These are phyloP conservation scores for Pseudopipra pipra DNA, from an alignment of 2,113 vertebrate species.

Conservation along the genomic window DNA sequence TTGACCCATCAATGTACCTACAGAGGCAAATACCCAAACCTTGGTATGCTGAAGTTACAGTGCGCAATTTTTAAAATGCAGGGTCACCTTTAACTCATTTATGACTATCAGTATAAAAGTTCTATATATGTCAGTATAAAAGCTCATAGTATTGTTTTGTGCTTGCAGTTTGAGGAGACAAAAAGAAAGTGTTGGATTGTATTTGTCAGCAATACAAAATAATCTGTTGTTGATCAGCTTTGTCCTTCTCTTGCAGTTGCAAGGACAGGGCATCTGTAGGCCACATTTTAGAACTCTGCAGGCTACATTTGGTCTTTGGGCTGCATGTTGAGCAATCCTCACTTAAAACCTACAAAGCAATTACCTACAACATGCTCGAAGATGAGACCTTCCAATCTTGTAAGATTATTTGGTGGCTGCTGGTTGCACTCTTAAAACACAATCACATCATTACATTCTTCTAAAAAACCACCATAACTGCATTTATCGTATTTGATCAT, in stretches of 20 bases:
- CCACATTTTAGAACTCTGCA: slow-evolving; percentile 63
- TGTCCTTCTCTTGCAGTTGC: slow-evolving; percentile 61
- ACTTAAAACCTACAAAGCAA: slow-evolving; percentile 68
- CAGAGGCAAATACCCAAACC: neutral
- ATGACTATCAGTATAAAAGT: neutral
- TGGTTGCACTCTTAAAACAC: slow-evolving; percentile 50
- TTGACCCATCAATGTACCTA: neutral
- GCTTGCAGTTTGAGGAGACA: neutral
- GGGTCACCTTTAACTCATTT: neutral
- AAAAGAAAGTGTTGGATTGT: slow-evolving; percentile 22
- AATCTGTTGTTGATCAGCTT: slow-evolving; percentile 45
- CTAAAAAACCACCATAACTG: slow-evolving; percentile 35
- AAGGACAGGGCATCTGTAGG: slow-evolving; percentile 66
- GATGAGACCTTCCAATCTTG: slow-evolving; percentile 67
- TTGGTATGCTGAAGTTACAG: neutral
- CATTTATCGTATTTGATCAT: slow-evolving; percentile 64
- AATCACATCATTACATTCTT: slow-evolving; percentile 51
- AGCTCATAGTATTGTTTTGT: neutral
- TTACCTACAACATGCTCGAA: slow-evolving; percentile 59
- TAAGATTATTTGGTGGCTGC: slow-evolving; percentile 63
- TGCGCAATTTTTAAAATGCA: neutral
- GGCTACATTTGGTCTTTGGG: slow-evolving; percentile 62
- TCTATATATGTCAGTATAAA: neutral
- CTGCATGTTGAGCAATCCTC: slow-evolving; percentile 68
- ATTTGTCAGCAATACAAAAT: slow-evolving; percentile 24